A percentile compares a stretch with the other conserved stretches of the same genome.
Conservation (phyloP, 2,113 vertebrate species). For the Phylloscopus trochiloides region DNA sequence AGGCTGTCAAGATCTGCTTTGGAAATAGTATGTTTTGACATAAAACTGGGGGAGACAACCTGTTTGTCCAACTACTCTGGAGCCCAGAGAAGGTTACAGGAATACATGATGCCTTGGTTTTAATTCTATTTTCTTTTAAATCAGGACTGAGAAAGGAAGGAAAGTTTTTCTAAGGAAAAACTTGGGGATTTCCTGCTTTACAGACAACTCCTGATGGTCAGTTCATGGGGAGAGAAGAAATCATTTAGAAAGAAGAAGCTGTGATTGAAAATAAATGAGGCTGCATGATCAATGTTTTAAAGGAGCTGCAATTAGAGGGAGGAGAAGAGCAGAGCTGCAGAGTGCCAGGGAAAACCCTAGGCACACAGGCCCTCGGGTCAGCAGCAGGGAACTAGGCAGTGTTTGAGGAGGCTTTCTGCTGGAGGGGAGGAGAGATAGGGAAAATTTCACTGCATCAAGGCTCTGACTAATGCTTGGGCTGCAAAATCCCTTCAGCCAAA, state of each 20-base stretch:
- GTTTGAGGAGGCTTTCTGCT: background rate
- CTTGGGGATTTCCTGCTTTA: background rate
- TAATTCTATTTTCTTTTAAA: slow-evolving; percentile 21
- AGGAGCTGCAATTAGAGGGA: background rate
- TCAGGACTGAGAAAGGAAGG: background rate
- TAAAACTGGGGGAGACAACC: background rate
- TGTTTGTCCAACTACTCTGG: slow-evolving; percentile 34
- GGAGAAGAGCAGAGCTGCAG: background rate
- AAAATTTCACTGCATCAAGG: slow-evolving; percentile 16
- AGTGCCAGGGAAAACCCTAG: background rate
- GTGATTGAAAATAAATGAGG: background rate
- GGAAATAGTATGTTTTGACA: slow-evolving; percentile 26
- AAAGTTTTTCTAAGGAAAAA: background rate
- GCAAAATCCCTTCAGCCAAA: slow-evolving; percentile 54
- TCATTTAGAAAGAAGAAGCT: background rate
- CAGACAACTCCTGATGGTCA: background rate
- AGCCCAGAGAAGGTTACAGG: background rate
- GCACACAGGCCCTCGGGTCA: fast-evolving
- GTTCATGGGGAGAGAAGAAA: background rate
- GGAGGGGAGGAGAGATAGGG: background rate
- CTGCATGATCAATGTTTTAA: background rate
- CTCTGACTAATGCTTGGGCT: slow-evolving; percentile 17
- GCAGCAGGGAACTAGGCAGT: background rate
- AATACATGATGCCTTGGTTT: background rate
- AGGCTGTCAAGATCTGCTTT: slow-evolving; percentile 7